phyloP scores from a whole-genome alignment of 1,140 invertebrate genomes.

The Polypedilum pembai region DNA sequence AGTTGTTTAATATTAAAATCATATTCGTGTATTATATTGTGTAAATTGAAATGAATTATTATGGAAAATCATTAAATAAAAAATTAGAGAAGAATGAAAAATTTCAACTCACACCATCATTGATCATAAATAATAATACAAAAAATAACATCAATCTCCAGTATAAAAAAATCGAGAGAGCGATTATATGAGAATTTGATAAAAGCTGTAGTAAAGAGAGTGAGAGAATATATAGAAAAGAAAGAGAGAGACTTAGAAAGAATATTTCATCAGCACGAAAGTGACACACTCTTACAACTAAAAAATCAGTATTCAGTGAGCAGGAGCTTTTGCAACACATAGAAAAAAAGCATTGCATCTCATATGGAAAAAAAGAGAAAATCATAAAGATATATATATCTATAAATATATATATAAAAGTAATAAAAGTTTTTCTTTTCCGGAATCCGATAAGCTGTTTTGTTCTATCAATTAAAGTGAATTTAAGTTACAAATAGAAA shows the following conservation, averaged over 20 bases:
- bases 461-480: too few relatives aligned
- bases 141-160: slow-evolving; percentile 19
- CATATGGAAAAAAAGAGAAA: background rate
- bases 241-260: background rate
- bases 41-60: too few relatives aligned
- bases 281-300: background rate
- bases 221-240: background rate
- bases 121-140: background rate
- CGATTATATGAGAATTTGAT: too few relatives aligned
- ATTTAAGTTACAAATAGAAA: too few relatives aligned
- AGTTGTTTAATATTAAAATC: too few relatives aligned
- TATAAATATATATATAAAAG: background rate
- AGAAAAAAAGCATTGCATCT: background rate
- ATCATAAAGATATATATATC: background rate
- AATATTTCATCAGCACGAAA: background rate
- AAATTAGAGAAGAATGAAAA: too few relatives aligned
- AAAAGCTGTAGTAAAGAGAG: background rate
- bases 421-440: background rate
- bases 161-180: background rate
- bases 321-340: slow-evolving; percentile 9
- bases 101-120: too few relatives aligned
- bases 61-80: too few relatives aligned
- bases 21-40: too few relatives aligned
- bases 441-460: background rate
- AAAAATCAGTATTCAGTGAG: background rate